Evolutionary conservation across 2,888 invertebrate species (phyloP), one percentile per base, ranked within the genome.

Genomic region (Ophion slaviceki): DNA sequence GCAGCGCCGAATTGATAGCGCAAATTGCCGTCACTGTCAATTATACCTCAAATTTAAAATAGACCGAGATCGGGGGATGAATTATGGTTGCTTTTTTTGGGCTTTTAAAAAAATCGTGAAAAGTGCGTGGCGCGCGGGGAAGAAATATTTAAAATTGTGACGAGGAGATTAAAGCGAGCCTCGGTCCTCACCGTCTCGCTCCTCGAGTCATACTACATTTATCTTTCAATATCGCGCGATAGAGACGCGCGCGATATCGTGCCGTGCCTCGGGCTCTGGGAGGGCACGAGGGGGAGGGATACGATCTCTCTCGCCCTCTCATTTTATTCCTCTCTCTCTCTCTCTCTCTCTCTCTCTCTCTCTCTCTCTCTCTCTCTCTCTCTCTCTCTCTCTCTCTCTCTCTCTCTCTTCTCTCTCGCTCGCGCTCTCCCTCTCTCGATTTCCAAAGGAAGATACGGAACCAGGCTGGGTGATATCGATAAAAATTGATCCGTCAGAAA

Each of bases 181-280:
- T 76, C 79, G 86, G 72, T 87, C 88, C 88, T 87, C 84, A 88
- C 89, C 86, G 88, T 87, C 88, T 88, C 89, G 87, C 90, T 88
- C 87, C 88, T 88, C 87, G 89, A 89, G 88, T 89, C 88, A 82
- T 80, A 89, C 90, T 89, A 88, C 87, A 89, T 89, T 88, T 88
- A 89, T 88, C 88, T 90, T 89, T 89, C 88, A 89, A 88, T 88
- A 90, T 88, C 24, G 24, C 24, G 24, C 24, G 24, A 24, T 24
- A 24, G 24, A 24, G 24, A 24, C 75, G 75, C 86, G 79, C 89
- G 81, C 88, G 87, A 86, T 88, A 87, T 88, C 88, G 88, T 87
- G 87, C 87, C 86, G 87, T 86, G 88, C 81, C 83, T 86, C 83
- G 71, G 71, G 85, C 82, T 62, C 53, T 66, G 17, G 2, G 40